Evolutionary conservation across 2,888 invertebrate genomes (phyloP).

Genomic region (Leptarthrus brevirostris): DNA sequence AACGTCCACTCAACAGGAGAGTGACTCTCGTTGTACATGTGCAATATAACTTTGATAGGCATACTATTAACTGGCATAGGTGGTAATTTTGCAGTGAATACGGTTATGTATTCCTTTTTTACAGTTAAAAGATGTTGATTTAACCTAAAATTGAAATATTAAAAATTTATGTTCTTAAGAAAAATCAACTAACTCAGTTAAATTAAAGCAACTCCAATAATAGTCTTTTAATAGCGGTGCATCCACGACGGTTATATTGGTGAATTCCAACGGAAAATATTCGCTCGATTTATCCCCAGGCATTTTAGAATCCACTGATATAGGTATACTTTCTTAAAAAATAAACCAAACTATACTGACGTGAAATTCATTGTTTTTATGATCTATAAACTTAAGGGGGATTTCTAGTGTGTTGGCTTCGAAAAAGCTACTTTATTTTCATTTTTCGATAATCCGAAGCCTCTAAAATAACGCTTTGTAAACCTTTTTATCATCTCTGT

Average conservation of each 20-base stretch:
- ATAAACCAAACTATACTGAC: too few relatives aligned
- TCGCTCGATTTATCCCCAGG: background rate
- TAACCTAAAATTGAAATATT: background rate
- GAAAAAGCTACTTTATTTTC: too few relatives aligned
- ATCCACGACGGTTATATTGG: conserved; percentile 49
- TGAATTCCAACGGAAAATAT: conserved; percentile 48
- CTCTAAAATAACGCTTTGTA: too few relatives aligned
- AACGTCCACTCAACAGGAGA: conserved; percentile 30
- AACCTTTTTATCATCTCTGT: too few relatives aligned
- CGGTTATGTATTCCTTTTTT: background rate
- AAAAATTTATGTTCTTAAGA: background rate
- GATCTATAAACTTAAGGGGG: too few relatives aligned
- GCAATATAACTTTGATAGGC: conserved; percentile 46
- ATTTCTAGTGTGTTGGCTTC: too few relatives aligned
- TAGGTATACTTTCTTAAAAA: too few relatives aligned
- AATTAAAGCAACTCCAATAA: conserved; percentile 50
- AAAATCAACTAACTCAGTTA: conserved; percentile 29
- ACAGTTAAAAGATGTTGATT: background rate
- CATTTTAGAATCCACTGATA: background rate
- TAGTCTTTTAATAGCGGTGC: conserved; percentile 52
- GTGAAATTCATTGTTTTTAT: too few relatives aligned
- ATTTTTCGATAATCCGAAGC: too few relatives aligned
- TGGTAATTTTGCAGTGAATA: conserved; percentile 37
- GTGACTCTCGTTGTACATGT: conserved; percentile 26
- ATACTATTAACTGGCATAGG: conserved; percentile 49